These are phyloP conservation scores for Hesperophylax magnus DNA, from an alignment of 1,140 invertebrate species.

Conservation along the genomic window DNA sequence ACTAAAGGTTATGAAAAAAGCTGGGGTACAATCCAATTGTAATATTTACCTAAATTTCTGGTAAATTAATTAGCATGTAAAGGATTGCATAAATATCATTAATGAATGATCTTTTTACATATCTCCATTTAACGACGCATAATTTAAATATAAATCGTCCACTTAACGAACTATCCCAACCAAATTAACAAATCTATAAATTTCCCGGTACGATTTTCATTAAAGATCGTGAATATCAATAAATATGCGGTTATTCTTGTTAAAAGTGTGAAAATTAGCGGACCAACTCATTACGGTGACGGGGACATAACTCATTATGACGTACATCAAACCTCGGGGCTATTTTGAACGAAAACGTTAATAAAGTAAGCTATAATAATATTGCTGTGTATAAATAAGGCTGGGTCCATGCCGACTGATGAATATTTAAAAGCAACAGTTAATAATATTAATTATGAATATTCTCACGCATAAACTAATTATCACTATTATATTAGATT, in stretches of 20 bases:
- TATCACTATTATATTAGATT: too few species aligned
- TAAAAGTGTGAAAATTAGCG: neutral
- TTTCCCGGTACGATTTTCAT: neutral
- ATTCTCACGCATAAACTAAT: too few species aligned
- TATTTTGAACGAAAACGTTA: neutral
- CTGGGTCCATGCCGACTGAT: too few species aligned
- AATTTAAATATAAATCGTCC: conserved; percentile 18
- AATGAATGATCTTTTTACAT: neutral
- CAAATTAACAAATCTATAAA: conserved; percentile 21
- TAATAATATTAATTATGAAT: too few species aligned
- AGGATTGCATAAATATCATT: conserved; percentile 13
- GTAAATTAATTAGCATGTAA: conserved; percentile 6
- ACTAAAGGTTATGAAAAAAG: too few species aligned
- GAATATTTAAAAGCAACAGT: too few species aligned
- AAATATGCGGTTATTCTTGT: neutral
- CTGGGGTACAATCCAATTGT: too few species aligned
- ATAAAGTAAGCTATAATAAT: neutral
- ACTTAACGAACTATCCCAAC: conserved; percentile 25
- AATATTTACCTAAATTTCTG: too few species aligned
- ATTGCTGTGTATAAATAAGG: too few species aligned
- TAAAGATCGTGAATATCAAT: neutral
- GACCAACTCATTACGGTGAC: neutral
- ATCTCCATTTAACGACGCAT: neutral
- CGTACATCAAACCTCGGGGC: neutral
- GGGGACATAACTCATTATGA: neutral